A percentile compares a stretch with the other conserved stretches of the same genome.
phyloP scores from a whole-genome alignment of 64 coral and sea anemone species.

The Exaiptasia diaphana region DNA sequence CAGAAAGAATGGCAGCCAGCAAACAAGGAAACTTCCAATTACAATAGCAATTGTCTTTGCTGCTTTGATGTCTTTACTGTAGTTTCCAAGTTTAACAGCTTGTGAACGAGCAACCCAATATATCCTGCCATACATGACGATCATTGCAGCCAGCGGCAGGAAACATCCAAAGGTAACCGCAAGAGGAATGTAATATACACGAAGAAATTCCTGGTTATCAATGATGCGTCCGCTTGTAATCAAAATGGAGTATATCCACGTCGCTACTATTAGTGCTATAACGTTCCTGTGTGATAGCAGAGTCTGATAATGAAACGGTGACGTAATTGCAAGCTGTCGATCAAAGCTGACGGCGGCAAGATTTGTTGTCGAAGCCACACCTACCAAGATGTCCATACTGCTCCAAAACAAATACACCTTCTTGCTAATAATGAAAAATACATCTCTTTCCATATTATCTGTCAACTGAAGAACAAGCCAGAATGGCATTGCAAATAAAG shows the following conservation, averaged over 20 bases:
- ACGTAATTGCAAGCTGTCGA: constrained; percentile 76
- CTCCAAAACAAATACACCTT: constrained; percentile 55
- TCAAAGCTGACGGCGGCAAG: constrained; percentile 90
- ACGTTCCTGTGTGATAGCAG: constrained; percentile 43
- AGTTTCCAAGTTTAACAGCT: constrained; percentile 72
- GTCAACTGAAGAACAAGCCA: constrained; percentile 75
- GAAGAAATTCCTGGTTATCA: neutral
- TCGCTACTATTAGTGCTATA: constrained; percentile 47
- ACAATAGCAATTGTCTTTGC: constrained; percentile 89
- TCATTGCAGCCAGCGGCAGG: constrained; percentile 68
- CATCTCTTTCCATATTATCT: constrained; percentile 15
- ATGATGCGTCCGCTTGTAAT: neutral
- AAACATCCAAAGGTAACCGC: constrained; percentile 49
- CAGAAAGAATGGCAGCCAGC: constrained; percentile 78
- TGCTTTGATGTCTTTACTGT: constrained; percentile 75
- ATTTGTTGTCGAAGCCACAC: constrained; percentile 73
- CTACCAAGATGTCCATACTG: constrained; percentile 64
- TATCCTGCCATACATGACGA: constrained; percentile 76
- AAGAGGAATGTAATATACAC: constrained; percentile 22
- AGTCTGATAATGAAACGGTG: constrained; percentile 68
- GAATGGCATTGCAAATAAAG: constrained; percentile 75
- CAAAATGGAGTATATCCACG: constrained; percentile 74
- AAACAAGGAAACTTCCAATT: constrained; percentile 76
- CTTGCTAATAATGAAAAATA: neutral
- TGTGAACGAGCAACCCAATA: constrained; percentile 73